Conservation (phyloP, 2,113 vertebrate species). For the Vidua macroura region DNA sequence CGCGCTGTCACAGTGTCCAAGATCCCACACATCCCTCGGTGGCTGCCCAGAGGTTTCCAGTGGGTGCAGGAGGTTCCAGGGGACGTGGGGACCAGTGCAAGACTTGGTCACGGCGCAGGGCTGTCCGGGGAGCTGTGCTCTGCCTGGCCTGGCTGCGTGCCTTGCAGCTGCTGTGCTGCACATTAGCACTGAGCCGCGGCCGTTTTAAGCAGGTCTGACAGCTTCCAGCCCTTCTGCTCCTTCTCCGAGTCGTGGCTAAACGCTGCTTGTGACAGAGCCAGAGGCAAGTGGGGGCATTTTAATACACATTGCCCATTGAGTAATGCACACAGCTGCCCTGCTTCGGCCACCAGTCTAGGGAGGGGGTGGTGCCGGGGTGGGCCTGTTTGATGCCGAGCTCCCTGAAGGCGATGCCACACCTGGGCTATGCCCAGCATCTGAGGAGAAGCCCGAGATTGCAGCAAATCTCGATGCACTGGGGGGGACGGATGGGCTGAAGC, state of each 20-base stretch:
- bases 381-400: background rate
- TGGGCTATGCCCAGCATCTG: fast-evolving
- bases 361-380: background rate
- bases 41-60: background rate
- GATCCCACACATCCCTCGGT: background rate
- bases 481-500: background rate
- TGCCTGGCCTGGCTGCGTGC: background rate
- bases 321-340: background rate
- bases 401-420: fast-evolving
- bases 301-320: background rate
- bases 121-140: background rate
- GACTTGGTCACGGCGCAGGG: background rate
- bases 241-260: background rate
- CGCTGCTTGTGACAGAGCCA: background rate
- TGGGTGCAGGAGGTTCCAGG: background rate
- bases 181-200: background rate
- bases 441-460: background rate
- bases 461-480: background rate
- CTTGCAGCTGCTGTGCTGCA: background rate
- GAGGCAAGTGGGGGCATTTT: background rate
- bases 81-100: background rate
- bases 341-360: background rate
- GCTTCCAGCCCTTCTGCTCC: slow-evolving; percentile 35
- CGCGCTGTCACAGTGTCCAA: background rate
- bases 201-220: background rate